A percentile compares a stretch with the other conserved stretches of the same genome.
Evolutionary conservation across 2,888 invertebrate genomes (phyloP).

Genomic region (Nephrotoma appendiculata): DNA sequence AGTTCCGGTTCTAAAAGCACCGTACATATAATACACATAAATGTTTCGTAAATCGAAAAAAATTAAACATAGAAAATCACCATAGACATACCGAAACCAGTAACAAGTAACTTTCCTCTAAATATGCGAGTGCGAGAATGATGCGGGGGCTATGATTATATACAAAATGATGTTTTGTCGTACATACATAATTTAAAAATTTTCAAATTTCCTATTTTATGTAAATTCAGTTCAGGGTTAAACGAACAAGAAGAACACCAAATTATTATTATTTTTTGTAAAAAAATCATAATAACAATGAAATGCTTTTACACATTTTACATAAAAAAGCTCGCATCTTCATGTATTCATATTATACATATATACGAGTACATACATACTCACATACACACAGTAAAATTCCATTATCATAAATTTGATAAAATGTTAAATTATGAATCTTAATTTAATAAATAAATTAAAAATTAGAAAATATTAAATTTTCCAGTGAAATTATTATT

Average conservation of each 20-base stretch:
- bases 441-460: neutral
- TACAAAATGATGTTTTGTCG: neutral
- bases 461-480: neutral
- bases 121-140: too few relatives aligned
- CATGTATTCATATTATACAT: neutral
- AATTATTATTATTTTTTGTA: neutral
- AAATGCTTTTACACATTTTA: neutral
- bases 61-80: too few relatives aligned
- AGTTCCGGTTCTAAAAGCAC: too few relatives aligned
- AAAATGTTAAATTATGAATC: neutral
- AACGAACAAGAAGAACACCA: neutral
- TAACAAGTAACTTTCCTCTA: too few relatives aligned
- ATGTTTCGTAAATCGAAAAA: too few relatives aligned
- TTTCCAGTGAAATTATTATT: neutral
- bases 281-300: neutral
- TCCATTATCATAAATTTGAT: neutral
- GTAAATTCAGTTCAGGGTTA: neutral
- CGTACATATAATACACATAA: too few relatives aligned
- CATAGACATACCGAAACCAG: too few relatives aligned
- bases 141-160: neutral
- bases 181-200: neutral
- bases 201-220: neutral
- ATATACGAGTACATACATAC: neutral
- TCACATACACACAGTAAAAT: neutral
- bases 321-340: neutral